Conservation (phyloP, 2,888 invertebrate genomes). For the Homarus gammarus region DNA sequence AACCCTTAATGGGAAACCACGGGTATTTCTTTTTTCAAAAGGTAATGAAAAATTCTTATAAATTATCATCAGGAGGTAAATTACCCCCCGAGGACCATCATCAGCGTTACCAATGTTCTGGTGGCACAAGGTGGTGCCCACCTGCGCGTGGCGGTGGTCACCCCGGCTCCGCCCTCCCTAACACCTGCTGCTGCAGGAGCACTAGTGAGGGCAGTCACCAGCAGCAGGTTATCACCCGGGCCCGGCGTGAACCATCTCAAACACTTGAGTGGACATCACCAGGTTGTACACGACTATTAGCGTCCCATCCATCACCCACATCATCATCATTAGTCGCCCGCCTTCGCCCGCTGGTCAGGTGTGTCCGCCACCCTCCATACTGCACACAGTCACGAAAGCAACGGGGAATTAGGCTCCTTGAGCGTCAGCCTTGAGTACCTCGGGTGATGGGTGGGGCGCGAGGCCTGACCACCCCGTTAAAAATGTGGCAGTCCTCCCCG, state of each 20-base stretch:
- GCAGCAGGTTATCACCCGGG: background rate
- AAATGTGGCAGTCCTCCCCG: too few relatives aligned
- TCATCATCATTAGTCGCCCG: background rate
- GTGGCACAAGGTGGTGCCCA: too few relatives aligned
- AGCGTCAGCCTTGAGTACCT: too few relatives aligned
- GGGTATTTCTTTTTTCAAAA: background rate
- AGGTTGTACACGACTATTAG: background rate
- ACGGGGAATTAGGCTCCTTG: background rate
- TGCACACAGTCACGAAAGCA: background rate
- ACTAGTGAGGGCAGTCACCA: too few relatives aligned
- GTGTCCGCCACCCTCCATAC: background rate
- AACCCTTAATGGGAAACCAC: conserved; percentile 16
- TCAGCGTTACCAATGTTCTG: too few relatives aligned
- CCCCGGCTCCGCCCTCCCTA: too few relatives aligned
- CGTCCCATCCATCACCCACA: background rate
- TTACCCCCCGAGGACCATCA: too few relatives aligned
- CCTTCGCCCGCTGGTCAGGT: background rate
- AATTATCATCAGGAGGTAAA: background rate
- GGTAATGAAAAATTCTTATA: background rate
- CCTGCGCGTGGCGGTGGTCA: too few relatives aligned
- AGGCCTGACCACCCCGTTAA: too few relatives aligned
- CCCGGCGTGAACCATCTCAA: background rate
- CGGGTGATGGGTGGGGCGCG: too few relatives aligned
- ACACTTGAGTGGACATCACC: background rate
- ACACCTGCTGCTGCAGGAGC: too few relatives aligned